Conservation (phyloP, 2,113 vertebrate species). For the Rhadina sibilatrix region DNA sequence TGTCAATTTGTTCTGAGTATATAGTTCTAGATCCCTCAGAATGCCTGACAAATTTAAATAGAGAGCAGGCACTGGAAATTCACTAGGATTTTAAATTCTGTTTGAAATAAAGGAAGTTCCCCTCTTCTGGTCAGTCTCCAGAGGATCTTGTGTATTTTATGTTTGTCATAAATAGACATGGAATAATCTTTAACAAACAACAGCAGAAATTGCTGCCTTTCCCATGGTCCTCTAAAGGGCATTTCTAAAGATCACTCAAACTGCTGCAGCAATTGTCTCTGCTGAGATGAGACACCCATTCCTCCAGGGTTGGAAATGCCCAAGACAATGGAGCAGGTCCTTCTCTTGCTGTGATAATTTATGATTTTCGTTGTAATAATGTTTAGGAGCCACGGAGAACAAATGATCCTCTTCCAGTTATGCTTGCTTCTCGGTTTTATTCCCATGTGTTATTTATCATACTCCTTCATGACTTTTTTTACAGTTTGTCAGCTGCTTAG, state of each 20-base stretch:
- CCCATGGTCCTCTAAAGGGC: neutral
- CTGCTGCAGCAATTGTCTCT: neutral
- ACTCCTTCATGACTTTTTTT: neutral
- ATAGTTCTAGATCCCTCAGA: neutral
- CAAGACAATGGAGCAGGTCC: neutral
- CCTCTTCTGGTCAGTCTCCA: neutral
- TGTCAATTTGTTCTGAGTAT: neutral
- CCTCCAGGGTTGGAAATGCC: neutral
- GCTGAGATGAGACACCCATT: neutral
- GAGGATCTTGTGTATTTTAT: neutral
- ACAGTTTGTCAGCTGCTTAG: neutral
- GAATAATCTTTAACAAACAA: neutral
- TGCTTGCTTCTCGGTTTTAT: neutral
- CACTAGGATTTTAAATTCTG: neutral
- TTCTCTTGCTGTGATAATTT: neutral
- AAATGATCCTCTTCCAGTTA: neutral
- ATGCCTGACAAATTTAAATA: neutral
- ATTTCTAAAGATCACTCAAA: neutral
- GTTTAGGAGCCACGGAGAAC: neutral
- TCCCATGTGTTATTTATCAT: neutral
- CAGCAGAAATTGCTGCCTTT: neutral
- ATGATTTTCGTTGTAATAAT: neutral
- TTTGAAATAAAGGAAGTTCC: neutral
- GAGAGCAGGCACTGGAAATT: neutral
- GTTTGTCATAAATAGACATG: neutral